These are phyloP conservation scores for Rotaria magnacalcarata DNA, from an alignment of 2,888 invertebrate species.

Conservation along the genomic window DNA sequence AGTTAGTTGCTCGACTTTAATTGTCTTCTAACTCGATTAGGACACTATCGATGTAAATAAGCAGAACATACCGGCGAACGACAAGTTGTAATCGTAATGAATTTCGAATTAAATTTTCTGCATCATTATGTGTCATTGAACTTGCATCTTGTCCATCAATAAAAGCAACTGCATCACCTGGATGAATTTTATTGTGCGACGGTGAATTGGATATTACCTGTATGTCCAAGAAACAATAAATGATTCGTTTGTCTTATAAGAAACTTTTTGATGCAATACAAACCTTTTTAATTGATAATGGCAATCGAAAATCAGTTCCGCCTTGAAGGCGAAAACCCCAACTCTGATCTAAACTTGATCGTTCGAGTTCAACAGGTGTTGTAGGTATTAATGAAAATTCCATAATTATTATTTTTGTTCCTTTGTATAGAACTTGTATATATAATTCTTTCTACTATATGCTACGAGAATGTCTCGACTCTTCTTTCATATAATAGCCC, in stretches of 20 bases:
- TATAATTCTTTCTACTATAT: background rate
- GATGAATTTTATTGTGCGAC: conserved; percentile 41
- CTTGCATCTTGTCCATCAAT: conserved; percentile 41
- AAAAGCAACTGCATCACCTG: conserved; percentile 40
- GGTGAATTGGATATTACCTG: conserved; percentile 38
- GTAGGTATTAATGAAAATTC: background rate
- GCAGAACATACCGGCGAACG: background rate
- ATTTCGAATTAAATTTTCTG: conserved; percentile 38
- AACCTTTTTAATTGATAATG: conserved; percentile 44
- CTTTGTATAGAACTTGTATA: background rate
- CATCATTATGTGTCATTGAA: conserved; percentile 37
- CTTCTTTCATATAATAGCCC: background rate
- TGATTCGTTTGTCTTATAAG: background rate
- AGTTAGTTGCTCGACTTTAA: background rate
- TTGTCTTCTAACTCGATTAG: background rate
- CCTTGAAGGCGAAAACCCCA: conserved; percentile 46
- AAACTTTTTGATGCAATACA: background rate
- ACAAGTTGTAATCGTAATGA: conserved; percentile 13
- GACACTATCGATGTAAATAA: background rate
- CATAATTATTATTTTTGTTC: background rate
- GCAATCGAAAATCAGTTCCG: conserved; percentile 41
- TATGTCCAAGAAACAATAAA: background rate
- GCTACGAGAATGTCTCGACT: background rate
- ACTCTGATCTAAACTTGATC: background rate
- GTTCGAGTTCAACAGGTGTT: background rate